Base-by-base conservation (phyloP, 2,113 vertebrate species). In the Oncorhynchus nerka region DNA sequence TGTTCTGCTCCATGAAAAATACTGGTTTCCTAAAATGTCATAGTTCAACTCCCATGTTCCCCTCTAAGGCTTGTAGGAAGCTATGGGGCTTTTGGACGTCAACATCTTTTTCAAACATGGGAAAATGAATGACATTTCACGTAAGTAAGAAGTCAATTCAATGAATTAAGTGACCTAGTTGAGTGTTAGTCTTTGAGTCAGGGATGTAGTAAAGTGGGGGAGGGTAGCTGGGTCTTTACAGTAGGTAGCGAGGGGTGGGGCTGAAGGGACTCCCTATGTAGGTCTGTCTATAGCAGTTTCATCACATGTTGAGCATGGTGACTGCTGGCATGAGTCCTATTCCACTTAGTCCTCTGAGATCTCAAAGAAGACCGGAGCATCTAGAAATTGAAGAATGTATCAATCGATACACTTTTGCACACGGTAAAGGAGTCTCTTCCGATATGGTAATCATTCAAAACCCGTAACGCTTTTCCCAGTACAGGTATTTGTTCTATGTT, bases 91-190 rank as follows among this genome's bases (percentile, higher is more conserved):
- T 81, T 77, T 76, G 72, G 73, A 81, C 65, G 74, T 55, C 30
- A 48, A 73, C 71, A 68, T n/a, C 30, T 73, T 83, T 80, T 85
- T 76, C 65, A 78, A 78, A 71, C 75, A 57, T 62, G 6, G 69
- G 68, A 65, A 75, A 84, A 78, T 79, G 15, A 51, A 74, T 45
- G 19, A 15, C 13, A 68, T 39, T 55, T 34, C 28, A n/a, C 67
- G 39, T 68, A 20, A 68, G 67, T 39, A 39, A 4, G 20, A 67
- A 67, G 11, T 6, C 4, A 16, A 30, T 67, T 26, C 22, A 45
- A 45, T 39, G 0, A 39, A 8, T 39, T 19, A 57, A 4, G 16
- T 49, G 28, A 7, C 15, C 22, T 45, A 55, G 15, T 13, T 59
- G 22, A 32, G 45, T 57, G 19, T 59, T 30, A 26, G 26, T 64